Percentiles rank a stretch among this genome's conserved stretches.
phyloP scores from a whole-genome alignment of 2,797 vertebrate species.

The Hippopotamyrus pictus region DNA sequence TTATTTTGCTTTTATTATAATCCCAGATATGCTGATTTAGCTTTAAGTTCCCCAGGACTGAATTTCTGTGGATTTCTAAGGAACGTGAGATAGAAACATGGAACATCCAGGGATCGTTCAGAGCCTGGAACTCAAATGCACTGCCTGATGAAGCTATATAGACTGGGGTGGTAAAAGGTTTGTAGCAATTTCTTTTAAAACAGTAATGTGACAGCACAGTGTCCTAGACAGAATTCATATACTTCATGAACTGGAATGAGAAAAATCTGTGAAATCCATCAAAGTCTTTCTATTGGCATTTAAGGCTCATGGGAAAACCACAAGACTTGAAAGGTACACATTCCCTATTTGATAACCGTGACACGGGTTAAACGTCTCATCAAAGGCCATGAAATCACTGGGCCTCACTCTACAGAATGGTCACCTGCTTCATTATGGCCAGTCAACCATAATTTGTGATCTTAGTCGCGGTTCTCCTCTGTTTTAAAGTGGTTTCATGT shows the following conservation, averaged over 20 bases:
- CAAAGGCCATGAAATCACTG: neutral
- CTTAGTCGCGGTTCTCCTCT: neutral
- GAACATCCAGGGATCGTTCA: constrained; percentile 24
- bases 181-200: neutral
- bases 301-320: neutral
- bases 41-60: constrained; percentile 21
- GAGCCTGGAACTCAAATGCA: neutral
- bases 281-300: neutral
- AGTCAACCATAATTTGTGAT: neutral
- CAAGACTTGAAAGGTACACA: neutral
- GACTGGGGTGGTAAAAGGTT: neutral
- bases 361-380: neutral
- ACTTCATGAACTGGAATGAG: neutral
- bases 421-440: neutral
- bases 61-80: constrained; percentile 1
- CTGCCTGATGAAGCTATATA: neutral
- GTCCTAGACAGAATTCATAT: neutral
- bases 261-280: neutral
- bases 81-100: constrained; percentile 25
- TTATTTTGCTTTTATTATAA: constrained; percentile 42
- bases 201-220: neutral
- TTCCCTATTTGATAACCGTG: neutral
- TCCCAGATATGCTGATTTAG: constrained; percentile 31
- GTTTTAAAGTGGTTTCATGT: neutral
- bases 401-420: neutral